Evolutionary conservation across 2,113 vertebrate species (phyloP).

Genomic region (Mus pahari): DNA sequence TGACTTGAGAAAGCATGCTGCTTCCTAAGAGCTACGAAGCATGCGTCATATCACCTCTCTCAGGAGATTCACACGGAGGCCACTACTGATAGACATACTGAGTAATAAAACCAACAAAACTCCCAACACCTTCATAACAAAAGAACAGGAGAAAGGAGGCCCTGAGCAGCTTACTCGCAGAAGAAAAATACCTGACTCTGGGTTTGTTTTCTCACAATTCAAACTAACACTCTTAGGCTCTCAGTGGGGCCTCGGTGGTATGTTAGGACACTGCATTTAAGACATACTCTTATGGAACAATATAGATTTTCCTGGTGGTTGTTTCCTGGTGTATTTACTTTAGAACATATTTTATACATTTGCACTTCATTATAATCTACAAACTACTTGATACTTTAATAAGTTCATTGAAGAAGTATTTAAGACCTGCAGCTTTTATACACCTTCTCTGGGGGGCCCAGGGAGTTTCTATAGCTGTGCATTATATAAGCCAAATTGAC

Average conservation of each 20-base stretch:
- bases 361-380: background rate
- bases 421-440: background rate
- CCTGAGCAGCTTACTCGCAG: background rate
- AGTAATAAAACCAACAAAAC: background rate
- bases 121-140: background rate
- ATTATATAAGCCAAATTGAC: background rate
- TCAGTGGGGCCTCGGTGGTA: background rate
- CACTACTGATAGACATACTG: background rate
- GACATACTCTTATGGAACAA: background rate
- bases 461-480: background rate
- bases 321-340: background rate
- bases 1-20: background rate
- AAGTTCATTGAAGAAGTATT: background rate
- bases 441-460: background rate
- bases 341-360: background rate
- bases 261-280: background rate
- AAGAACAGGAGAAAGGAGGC: background rate
- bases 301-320: background rate
- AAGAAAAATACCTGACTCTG: background rate
- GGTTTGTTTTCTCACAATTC: constrained; percentile 25
- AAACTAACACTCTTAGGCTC: background rate
- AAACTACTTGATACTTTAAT: background rate
- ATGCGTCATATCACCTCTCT: background rate
- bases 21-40: background rate
- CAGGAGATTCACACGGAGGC: background rate